Evolutionary conservation across 2,797 vertebrate species (phyloP), one percentile per base, ranked within the genome.

Genomic region (Phalloptychus januarius): DNA sequence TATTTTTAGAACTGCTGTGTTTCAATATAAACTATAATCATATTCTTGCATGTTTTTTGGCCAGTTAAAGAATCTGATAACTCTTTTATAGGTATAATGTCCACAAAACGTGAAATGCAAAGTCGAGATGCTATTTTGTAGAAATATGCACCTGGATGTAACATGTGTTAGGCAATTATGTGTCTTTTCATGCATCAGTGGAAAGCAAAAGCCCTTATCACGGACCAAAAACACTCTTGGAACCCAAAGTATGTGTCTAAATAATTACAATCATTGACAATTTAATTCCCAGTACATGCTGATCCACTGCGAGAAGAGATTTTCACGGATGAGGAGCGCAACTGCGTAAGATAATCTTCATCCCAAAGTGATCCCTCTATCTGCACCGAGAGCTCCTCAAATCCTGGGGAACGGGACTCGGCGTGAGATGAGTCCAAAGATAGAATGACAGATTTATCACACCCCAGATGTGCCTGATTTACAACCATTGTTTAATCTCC

Each of bases 401-500:
- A 83, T 89, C 84, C 84, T 79, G 75, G 80, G 88, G 78, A 87
- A 85, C 48, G 46, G 74, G 79, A 84, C 86, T 83, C 84, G 11
- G 76, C 79, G 82, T 13, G 63, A 89, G 87, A 91, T 88, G 82
- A 86, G 78, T 83, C 89, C 78, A 86, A 88, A 91, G 88, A 91
- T 92, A 91, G 90, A 85, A 81, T 18, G 76, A 83, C 83, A 87
- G 88, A 91, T 94, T 94, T 93, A 94, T 88, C 77, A 79, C 78
- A 76, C 82, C 88, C 89, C 84, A 90, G 90, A 92, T 91, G 90
- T 83, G 88, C 69, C 79, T 92, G 91, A 94, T 94, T 92, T 93
- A 93, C 67, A 61, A 88, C 82, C 87, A 92, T 93, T 94, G 92
- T 95, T 93, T 94, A 93, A 95, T 94, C 93, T 94, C 87, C 90